Evolutionary conservation across 2,113 vertebrate species (phyloP), one percentile per base, ranked within the genome.

Genomic region (Leptocoma aspasia): DNA sequence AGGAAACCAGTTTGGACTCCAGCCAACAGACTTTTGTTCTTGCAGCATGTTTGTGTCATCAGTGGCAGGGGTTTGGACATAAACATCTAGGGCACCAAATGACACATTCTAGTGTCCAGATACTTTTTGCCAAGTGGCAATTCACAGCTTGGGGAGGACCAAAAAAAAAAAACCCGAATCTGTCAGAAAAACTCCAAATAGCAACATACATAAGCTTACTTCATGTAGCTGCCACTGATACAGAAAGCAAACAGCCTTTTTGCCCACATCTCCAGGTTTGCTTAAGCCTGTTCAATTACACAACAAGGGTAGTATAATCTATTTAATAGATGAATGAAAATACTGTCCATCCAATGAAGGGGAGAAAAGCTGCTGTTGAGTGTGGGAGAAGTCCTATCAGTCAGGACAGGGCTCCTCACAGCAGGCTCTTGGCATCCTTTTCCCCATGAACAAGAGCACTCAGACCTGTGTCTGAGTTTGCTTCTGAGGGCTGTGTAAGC

Each of bases 1-100:
- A 86, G 80, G 88, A 94, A 95, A 86, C 44, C 64, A 60, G 60
- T 31, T 80, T 41, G 20, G 59, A 26, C 49, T 50, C 31, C 50
- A 82, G 93, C 77, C 88, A 96, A 79, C 56, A 91, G 78, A 70
- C 69, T 94, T 88, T 56, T 89, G 69, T 78, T 75, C 76, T 86
- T 94, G 45, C 85, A 66, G 89, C 33, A 15, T 41, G 47, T 86
- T 86, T 96, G 50, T 81, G 79, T 70, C 86, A 89, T 78, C 50
- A 61, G 54, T 57, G 70, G 63, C 87, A 78, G 28, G 31, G 54
- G 27, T 78, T 81, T 91, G 75, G 81, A 88, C 3, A 6, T 68
- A 90, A 96, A 92, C 77, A 50, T 53, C 53, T 18, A 68, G 59
- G 54, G 69, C 47, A 87, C 80, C 72, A 77, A 76, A 75, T 75